phyloP scores from a whole-genome alignment of 2,113 vertebrate genomes.

The Engraulis encrasicolus region DNA sequence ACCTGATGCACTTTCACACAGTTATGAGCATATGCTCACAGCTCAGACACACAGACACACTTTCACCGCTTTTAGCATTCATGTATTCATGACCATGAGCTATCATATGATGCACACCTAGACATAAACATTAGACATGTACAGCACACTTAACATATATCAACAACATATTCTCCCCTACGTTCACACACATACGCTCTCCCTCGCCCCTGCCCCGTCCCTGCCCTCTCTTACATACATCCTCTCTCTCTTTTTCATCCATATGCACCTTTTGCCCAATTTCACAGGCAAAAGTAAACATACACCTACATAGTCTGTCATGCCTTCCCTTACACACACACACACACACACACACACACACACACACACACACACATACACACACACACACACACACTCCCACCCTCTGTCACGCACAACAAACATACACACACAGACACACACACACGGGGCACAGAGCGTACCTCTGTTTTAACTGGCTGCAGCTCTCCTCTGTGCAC shows the following conservation, averaged over 20 bases:
- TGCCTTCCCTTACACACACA: background rate
- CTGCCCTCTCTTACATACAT: too few species aligned
- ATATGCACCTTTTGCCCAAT: background rate
- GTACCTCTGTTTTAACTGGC: constrained; percentile 62
- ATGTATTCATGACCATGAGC: background rate
- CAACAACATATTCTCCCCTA: background rate
- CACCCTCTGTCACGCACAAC: constrained; percentile 27
- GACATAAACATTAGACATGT: background rate
- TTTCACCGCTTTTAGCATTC: background rate
- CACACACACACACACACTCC: constrained; percentile 45
- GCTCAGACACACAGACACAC: background rate
- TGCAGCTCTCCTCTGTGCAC: constrained; percentile 45
- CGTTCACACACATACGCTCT: background rate
- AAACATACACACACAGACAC: background rate
- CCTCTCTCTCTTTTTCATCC: background rate
- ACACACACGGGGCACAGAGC: constrained; percentile 58
- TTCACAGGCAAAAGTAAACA: background rate
- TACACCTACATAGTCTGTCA: background rate
- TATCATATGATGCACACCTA: background rate
- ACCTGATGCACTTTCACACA: background rate
- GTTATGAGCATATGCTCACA: background rate
- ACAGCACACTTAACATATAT: background rate
- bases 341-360: background rate
- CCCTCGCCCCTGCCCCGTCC: too few species aligned
- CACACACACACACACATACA: constrained; percentile 22